Percentiles rank a stretch among this genome's conserved stretches.
Conservation (phyloP, 2,113 vertebrate genomes). For the Pitta sordida region DNA sequence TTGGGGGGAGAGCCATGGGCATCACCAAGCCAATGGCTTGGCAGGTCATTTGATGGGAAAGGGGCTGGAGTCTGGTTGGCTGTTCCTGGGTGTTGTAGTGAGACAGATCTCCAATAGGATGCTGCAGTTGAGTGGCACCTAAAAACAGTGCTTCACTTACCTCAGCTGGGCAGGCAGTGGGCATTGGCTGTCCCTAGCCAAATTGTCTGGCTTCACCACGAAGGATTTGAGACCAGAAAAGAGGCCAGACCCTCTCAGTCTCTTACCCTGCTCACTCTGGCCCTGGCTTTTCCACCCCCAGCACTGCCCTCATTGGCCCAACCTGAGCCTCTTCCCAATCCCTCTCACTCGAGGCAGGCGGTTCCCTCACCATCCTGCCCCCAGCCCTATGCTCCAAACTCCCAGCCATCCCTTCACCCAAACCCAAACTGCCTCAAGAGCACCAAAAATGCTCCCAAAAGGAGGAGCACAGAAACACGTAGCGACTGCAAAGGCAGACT, state of each 20-base stretch:
- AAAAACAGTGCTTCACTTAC: neutral
- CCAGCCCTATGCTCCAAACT: neutral
- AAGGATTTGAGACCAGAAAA: neutral
- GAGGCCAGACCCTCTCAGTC: neutral
- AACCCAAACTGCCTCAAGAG: neutral
- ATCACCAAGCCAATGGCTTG: neutral
- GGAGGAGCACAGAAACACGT: neutral
- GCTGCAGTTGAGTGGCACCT: rapidly evolving
- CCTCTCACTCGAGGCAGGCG: neutral
- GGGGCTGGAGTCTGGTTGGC: neutral
- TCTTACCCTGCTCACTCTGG: neutral
- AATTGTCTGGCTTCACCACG: too few species aligned
- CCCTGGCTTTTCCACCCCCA: neutral
- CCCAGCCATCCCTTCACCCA: neutral
- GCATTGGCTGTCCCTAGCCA: neutral
- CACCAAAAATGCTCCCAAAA: neutral
- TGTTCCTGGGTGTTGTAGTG: rapidly evolving
- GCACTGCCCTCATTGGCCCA: neutral
- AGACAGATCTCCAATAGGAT: too few species aligned
- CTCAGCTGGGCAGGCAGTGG: rapidly evolving
- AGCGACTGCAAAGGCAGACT: neutral
- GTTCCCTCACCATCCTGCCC: neutral
- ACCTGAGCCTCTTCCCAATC: neutral
- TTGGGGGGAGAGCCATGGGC: neutral
- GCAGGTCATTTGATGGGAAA: neutral